Evolutionary conservation across 2,888 invertebrate genomes (phyloP), one percentile per base, ranked within the genome.

Genomic region (Troides helena): DNA sequence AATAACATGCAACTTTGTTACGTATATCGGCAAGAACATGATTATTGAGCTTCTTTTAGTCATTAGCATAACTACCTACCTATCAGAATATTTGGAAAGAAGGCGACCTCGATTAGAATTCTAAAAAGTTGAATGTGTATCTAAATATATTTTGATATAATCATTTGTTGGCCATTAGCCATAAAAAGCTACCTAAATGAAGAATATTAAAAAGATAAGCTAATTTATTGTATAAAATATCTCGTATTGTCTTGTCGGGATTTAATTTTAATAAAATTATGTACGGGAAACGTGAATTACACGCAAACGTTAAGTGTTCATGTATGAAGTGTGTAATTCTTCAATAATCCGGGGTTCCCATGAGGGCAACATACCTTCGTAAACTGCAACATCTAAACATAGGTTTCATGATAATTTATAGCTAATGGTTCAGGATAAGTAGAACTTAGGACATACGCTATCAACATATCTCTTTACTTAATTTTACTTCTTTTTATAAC

Each of bases 381-480:
- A 84, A 78, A 84, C 83, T 84, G 80, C 84, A 85, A 81, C 83
- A 85, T 83, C 81, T 81, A 79, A 85, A 88, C 89, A 89, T 88
- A 86, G 87, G 88, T 84, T 86, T 87, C 86, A 88, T 89, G 86
- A 89, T 89, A 89, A 90, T 89, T 88, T 88, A 88, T 88, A 82
- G 81, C 83, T 84, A 83, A 85, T 67, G 59, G 57, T 58, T 58
- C 50, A 23, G 23, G 62, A 23, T 69, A 58, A 30, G 46, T 62
- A 69, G 57, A 53, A 50, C 57, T 61, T 65, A 65, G 60, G 57
- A 58, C 65, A 65, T 43, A 64, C 3, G 39, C 61, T 56, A 61
- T 61, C 36, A 61, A 50, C 2, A n/a, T 53, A 53, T n/a, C 53
- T 53, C 53, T 18, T 50, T 18, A 17, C 1, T 50, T 17, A 18